Base-by-base conservation (phyloP, 2,113 vertebrate species). In the Martes martes region DNA sequence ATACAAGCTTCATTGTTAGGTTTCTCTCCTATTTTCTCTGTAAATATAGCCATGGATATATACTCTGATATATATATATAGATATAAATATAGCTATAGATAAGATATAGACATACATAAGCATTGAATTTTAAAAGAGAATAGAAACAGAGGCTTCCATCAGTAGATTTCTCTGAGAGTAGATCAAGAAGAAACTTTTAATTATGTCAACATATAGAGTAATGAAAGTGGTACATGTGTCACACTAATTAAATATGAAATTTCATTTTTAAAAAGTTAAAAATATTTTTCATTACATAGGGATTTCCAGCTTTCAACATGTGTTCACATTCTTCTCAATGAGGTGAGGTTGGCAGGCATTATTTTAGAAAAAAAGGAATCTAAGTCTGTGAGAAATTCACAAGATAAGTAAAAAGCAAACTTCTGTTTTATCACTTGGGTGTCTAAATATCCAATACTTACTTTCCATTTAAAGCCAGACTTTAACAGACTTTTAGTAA, bases 261-360 rank as follows among this genome's bases (percentile, higher is more conserved):
- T 85, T 95, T 92, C 31, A 59, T 71, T 87, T 95, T 89, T 73
- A 18, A 67, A 87, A 91, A n/a, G 24, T 81, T 63, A 80, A 73
- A 94, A 93, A 57, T 47, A 63, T 33, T 65, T 67, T 91, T 65
- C 7, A 86, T 91, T 71, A 42, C 14, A 42, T 33, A 57, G n/a
- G 31, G 9, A 7, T 42, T 94, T 59, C 26, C 82, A 65, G 59
- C 3, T 89, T 89, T 91, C 15, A 76, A 42, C 21, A 31, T 89
- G 9, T 26, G 33, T 26, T 91, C 63, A 87, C 15, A 82, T 21
- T 82, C 1, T 47, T 89, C 26, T 73, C n/a, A 91, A 0, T 93
- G 82, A 92, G 15, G 7, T 14, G 26, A 94, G 61, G 14, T 55
- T 96, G 59, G 45, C 23, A 83, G 79, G 31, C 11, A 83, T 47